Percentiles rank a stretch among this genome's conserved stretches.
Evolutionary conservation across 30 jellyfish, hydroid and myxozoan genomes (phyloP).

Genomic region (Clytia hemisphaerica): DNA sequence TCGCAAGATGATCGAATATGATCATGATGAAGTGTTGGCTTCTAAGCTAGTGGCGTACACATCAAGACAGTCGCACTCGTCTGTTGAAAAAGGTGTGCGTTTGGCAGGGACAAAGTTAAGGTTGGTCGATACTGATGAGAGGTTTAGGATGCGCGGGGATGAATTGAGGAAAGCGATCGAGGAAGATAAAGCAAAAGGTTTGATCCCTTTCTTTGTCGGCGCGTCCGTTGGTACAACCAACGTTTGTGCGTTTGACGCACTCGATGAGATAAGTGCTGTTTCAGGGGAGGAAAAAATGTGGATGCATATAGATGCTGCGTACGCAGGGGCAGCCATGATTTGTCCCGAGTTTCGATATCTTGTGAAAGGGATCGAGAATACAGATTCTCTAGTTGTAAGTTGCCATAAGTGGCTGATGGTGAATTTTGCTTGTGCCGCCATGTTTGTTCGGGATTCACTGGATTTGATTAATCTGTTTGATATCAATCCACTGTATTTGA

Average conservation of each 20-base stretch:
- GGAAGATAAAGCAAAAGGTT: constrained; percentile 29
- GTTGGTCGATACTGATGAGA: constrained; percentile 9
- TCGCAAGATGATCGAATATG: neutral
- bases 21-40: neutral
- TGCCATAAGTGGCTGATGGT: constrained; percentile 3
- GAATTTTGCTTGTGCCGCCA: constrained; percentile 10
- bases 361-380: constrained; percentile 25
- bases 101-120: constrained; percentile 6
- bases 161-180: constrained; percentile 7
- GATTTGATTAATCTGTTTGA: neutral
- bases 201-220: constrained; percentile 18
- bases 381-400: constrained; percentile 15
- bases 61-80: constrained; percentile 32
- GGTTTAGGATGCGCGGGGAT: constrained; percentile 7
- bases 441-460: constrained; percentile 7
- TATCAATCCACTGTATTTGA: neutral
- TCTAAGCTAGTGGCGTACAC: constrained; percentile 23
- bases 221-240: constrained; percentile 36
- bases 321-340: constrained; percentile 24
- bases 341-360: constrained; percentile 25
- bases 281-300: constrained; percentile 20
- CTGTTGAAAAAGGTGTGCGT: constrained; percentile 20
- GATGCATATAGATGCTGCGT: constrained; percentile 47
- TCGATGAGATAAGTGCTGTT: constrained; percentile 22
- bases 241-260: constrained; percentile 22